Base-by-base conservation (phyloP, 2,797 vertebrate species). In the Cercopithecus hamlyni region DNA sequence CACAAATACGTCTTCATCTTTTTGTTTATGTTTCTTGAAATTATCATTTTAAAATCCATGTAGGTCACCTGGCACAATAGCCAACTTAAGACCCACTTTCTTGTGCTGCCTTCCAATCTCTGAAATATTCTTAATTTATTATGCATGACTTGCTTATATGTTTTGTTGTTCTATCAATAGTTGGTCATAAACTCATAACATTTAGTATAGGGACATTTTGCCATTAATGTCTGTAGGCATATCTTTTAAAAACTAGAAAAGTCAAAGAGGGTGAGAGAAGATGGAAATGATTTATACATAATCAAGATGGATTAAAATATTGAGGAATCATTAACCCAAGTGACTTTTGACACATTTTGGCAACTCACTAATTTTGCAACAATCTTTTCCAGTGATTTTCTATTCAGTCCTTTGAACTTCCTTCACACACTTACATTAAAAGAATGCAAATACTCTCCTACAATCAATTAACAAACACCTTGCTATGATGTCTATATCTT, bases 271-370 rank as follows among this genome's bases (percentile, higher is more conserved):
- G 3, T 80, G 4, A 82, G 26, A 80, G 27, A 82, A 82, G 30
- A 83, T 4, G 50, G 4, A 41, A 64, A 41, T 1, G 30, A 87
- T 17, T 5, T 77, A 55, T 8, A 64, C 4, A 39, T 45, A 84
- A 84, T 61, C 20, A 45, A 82, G 82, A 76, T n/a, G 55, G 52
- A 84, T 90, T 27, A 83, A 95, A 95, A 79, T 90, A 52, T 87
- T 89, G 64, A 75, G 27, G 43, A 26, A 52, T 82, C 2, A 67
- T 94, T 87, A 82, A 7, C 39, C 8, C 57, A 43, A 86, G 30
- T 64, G 91, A 89, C 14, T 73, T 90, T 95, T 82, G 80, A 48
- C 10, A 80, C 22, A 52, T 88, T 96, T 92, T 77, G 61, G 14
- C 80, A 22, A 80, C 22, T n/a, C 4, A 48, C 0, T 95, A 36